These are phyloP conservation scores for Periplaneta americana DNA, from an alignment of 1,140 invertebrate species.

Conservation along the genomic window DNA sequence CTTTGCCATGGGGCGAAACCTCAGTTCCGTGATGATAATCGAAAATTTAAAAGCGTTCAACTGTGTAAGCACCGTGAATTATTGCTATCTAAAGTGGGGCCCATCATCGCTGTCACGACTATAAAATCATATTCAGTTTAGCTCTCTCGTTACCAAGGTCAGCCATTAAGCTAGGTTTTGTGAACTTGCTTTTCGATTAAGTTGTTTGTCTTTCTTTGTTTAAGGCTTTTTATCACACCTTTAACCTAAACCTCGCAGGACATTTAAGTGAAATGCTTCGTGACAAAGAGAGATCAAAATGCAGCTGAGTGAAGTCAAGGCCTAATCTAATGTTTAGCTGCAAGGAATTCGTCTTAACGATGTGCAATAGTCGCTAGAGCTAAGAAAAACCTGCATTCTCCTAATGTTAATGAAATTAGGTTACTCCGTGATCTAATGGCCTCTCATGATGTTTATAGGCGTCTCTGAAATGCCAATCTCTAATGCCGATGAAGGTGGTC, in stretches of 20 bases:
- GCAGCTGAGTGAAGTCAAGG: too few relatives aligned
- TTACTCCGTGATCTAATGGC: not conserved
- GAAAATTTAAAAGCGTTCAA: not conserved
- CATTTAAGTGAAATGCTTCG: too few relatives aligned
- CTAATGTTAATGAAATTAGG: not conserved
- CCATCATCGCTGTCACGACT: not conserved
- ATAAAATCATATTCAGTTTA: not conserved
- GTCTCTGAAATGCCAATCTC: not conserved
- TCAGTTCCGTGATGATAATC: not conserved
- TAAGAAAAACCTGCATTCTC: not conserved
- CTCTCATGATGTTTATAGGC: not conserved
- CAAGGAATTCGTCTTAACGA: not conserved
- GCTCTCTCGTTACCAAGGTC: not conserved
- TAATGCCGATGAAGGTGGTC: not conserved
- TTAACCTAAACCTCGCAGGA: not conserved
- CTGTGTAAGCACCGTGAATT: not conserved
- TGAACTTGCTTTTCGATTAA: not conserved
- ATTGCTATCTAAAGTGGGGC: not conserved
- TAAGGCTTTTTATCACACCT: not conserved
- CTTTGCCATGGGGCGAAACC: too few relatives aligned
- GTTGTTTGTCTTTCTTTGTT: not conserved
- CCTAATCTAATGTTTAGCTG: too few relatives aligned
- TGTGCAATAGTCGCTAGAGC: not conserved
- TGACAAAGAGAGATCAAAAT: too few relatives aligned
- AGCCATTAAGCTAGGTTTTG: not conserved